phyloP scores from a whole-genome alignment of 2,888 invertebrate species.

The Euproctis similis region DNA sequence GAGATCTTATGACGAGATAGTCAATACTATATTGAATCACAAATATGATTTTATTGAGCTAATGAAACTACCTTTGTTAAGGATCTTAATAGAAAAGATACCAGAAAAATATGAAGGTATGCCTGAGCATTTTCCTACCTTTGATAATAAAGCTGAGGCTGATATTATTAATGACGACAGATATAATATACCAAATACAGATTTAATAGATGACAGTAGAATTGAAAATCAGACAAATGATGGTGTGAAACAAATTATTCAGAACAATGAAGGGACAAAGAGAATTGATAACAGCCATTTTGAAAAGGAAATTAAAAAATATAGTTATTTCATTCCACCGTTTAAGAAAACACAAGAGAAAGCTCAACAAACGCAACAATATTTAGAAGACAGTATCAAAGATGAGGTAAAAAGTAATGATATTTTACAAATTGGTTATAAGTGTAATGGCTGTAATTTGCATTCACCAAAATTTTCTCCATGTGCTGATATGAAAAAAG shows the following conservation, averaged over 20 bases:
- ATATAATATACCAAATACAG: too few relatives aligned
- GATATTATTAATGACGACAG: too few relatives aligned
- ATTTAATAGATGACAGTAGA: too few relatives aligned
- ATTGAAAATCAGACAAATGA: too few relatives aligned
- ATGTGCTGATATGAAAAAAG: too few relatives aligned
- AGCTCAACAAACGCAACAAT: constrained; percentile 18
- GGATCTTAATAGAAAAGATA: constrained; percentile 5
- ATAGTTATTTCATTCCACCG: constrained; percentile 3
- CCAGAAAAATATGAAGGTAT: constrained; percentile 5
- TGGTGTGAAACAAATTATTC: too few relatives aligned
- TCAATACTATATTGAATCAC: background rate
- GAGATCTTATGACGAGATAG: background rate
- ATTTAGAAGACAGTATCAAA: constrained; percentile 17
- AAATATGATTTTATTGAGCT: constrained; percentile 26
- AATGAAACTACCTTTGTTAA: constrained; percentile 24
- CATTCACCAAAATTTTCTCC: too few relatives aligned
- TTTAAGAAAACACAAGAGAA: constrained; percentile 12
- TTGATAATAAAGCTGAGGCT: too few relatives aligned
- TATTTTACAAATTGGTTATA: too few relatives aligned
- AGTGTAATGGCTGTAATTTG: too few relatives aligned
- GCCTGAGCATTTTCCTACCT: background rate
- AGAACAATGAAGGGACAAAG: constrained; percentile 5
- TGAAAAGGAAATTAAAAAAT: constrained; percentile 6
- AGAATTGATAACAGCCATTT: constrained; percentile 5
- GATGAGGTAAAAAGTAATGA: constrained; percentile 8